Percentiles rank a stretch among this genome's conserved stretches.
Conservation (phyloP, 2,113 vertebrate species). For the Calidris pygmaea region DNA sequence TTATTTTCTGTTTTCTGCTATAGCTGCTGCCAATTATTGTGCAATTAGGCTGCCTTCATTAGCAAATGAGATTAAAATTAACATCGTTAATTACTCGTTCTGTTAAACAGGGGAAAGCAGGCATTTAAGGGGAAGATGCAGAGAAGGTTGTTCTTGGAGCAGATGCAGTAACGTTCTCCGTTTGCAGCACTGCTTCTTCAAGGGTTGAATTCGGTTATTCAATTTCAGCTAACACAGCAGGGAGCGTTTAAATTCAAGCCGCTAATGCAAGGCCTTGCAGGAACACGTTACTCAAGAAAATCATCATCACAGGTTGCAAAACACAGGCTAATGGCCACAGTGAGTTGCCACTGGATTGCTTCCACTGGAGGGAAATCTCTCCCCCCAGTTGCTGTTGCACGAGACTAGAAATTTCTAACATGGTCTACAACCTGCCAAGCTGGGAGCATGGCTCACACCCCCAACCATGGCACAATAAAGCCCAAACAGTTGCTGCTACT, state of each 20-base stretch:
- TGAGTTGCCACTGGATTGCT: not conserved
- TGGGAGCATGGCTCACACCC: not conserved
- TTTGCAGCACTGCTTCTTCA: not conserved
- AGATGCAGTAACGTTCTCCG: not conserved
- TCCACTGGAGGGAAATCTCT: not conserved
- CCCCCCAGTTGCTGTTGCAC: not conserved
- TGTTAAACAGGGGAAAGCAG: constrained; percentile 68
- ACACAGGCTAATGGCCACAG: not conserved
- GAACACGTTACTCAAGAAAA: not conserved
- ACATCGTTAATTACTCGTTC: constrained; percentile 80
- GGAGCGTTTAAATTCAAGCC: not conserved
- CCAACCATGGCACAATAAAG: not conserved
- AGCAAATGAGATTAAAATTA: constrained; percentile 85
- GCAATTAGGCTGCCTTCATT: constrained; percentile 83
- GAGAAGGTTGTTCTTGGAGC: constrained; percentile 12
- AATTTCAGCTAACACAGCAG: not conserved
- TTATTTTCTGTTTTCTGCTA: constrained; percentile 80
- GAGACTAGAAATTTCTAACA: rapidly evolving
- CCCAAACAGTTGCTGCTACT: not conserved
- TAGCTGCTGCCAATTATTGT: constrained; percentile 76
- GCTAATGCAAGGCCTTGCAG: not conserved
- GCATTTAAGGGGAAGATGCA: not conserved
- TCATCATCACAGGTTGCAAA: not conserved
- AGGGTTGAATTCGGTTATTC: not conserved
- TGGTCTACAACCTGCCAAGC: not conserved